A percentile compares a stretch with the other conserved stretches of the same genome.
Conservation (phyloP, 2,888 invertebrate species). For the Euspilapteryx auroguttella region DNA sequence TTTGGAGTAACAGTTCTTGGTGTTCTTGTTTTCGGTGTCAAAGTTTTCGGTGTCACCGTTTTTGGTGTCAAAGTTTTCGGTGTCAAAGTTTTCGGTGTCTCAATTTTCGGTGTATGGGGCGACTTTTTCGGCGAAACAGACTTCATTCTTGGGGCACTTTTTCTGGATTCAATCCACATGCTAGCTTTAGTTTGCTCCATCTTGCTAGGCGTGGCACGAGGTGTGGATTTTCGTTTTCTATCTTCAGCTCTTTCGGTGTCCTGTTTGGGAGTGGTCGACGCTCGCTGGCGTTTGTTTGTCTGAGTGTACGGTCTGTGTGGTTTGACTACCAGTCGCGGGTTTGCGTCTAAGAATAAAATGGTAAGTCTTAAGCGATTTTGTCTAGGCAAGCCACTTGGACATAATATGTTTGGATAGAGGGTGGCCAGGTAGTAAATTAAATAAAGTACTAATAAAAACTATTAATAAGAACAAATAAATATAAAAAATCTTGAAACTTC, state of each 20-base stretch:
- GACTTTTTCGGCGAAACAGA: neutral
- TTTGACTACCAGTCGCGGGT: slow-evolving; percentile 4
- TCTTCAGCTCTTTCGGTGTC: slow-evolving; percentile 8
- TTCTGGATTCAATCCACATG: slow-evolving; percentile 37
- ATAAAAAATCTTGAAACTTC: too few species aligned
- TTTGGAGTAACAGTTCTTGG: neutral
- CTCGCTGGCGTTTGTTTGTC: slow-evolving; percentile 8
- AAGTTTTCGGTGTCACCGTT: slow-evolving; percentile 1
- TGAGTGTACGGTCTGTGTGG: slow-evolving; percentile 4
- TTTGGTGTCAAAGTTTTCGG: neutral
- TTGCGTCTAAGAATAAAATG: slow-evolving; percentile 2
- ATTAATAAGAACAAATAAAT: too few species aligned
- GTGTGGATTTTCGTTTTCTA: slow-evolving; percentile 8
- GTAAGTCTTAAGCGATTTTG: too few species aligned
- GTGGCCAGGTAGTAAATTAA: too few species aligned
- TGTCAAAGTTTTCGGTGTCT: neutral
- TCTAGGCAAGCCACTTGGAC: too few species aligned
- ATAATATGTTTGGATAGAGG: too few species aligned
- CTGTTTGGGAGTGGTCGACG: slow-evolving; percentile 5
- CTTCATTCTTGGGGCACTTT: slow-evolving; percentile 14
- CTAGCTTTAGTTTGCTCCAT: slow-evolving; percentile 21
- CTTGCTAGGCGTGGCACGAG: slow-evolving; percentile 4
- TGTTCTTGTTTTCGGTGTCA: neutral
- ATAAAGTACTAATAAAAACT: too few species aligned
- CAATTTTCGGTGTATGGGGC: neutral